These are phyloP conservation scores for Thalassarche chlororhynchos DNA, from an alignment of 2,113 vertebrate genomes.

Conservation along the genomic window DNA sequence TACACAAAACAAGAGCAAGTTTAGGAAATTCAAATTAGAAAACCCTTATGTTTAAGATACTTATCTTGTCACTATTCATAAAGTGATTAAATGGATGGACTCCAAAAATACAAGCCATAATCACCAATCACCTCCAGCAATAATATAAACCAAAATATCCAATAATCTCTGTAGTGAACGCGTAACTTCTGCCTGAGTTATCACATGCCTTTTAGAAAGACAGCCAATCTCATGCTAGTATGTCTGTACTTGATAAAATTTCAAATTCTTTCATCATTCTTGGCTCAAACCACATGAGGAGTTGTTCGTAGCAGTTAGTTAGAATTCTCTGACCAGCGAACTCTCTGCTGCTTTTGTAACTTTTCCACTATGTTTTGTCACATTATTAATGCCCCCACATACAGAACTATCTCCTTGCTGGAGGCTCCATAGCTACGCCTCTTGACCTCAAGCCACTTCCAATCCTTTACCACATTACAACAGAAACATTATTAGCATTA, in stretches of 20 bases:
- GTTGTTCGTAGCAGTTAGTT: not conserved
- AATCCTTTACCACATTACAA: not conserved
- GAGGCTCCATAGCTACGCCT: not conserved
- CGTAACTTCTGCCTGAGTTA: not conserved
- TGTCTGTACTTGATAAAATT: not conserved
- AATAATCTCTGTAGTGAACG: not conserved
- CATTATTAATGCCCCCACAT: not conserved
- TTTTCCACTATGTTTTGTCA: not conserved
- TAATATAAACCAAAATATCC: not conserved
- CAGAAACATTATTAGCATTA: not conserved
- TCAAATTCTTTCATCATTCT: not conserved
- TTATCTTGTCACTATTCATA: not conserved
- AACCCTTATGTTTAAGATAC: not conserved
- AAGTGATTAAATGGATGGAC: not conserved
- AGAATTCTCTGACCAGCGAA: not conserved
- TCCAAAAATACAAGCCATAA: not conserved
- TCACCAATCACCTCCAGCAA: not conserved
- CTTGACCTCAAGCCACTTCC: not conserved
- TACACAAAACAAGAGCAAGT: not conserved
- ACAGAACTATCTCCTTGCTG: not conserved
- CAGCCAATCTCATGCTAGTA: not conserved
- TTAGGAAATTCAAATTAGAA: not conserved
- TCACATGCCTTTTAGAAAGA: not conserved
- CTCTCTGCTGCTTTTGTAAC: not conserved
- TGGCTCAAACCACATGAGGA: not conserved